Conservation (phyloP, 1,140 invertebrate genomes). For the Caenorhabditis elegans region WBcel235 BX284606.5:5686001-5686500, state of each 20-base stretch:
- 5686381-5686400: not conserved
- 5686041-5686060: no score
- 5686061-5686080: no score
- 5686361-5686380: not conserved
- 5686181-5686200: not conserved
- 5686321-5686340: not conserved
- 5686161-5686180: not conserved
- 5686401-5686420: slow-evolving; percentile 28
- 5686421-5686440: no score
- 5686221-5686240: not conserved
- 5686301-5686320: not conserved
- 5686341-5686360: not conserved
- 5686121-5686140: not conserved
- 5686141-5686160: slow-evolving; percentile 1
- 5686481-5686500: no score
- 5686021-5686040: no score
- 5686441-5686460: no score
- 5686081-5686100: not conserved
- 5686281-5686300: not conserved
- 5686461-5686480: no score
- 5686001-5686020: no score
- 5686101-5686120: not conserved
- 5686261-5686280: not conserved
- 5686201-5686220: not conserved
- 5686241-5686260: not conserved